Evolutionary conservation across 1,140 invertebrate genomes (phyloP).

Genomic region (Anthonomus grandis): DNA sequence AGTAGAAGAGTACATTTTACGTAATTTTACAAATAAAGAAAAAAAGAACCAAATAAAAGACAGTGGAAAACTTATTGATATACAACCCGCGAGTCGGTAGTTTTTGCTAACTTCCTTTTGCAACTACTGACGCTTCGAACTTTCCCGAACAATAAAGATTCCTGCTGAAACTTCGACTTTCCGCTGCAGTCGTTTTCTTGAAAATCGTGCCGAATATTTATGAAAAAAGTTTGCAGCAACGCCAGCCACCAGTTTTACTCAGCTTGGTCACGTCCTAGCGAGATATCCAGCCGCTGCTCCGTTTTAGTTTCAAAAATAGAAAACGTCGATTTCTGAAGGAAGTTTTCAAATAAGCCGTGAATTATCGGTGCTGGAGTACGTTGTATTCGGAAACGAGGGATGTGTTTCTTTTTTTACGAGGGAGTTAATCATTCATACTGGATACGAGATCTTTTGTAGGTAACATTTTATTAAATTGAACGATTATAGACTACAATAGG

Average conservation of each 20-base stretch:
- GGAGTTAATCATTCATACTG: too few relatives aligned
- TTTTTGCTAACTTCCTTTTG: slow-evolving; percentile 19
- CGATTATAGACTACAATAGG: too few relatives aligned
- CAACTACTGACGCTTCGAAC: slow-evolving; percentile 16
- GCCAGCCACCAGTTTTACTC: slow-evolving; percentile 26
- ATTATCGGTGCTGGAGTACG: slow-evolving; percentile 15
- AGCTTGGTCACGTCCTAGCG: slow-evolving; percentile 28
- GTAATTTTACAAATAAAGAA: too few relatives aligned
- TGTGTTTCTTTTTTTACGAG: too few relatives aligned
- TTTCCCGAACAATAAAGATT: slow-evolving; percentile 29
- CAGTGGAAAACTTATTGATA: slow-evolving; percentile 31
- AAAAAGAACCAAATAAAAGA: too few relatives aligned
- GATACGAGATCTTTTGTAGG: too few relatives aligned
- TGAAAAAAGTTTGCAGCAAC: slow-evolving; percentile 26
- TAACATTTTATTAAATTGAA: too few relatives aligned
- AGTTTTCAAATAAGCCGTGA: slow-evolving; percentile 29
- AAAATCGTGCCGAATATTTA: slow-evolving; percentile 31
- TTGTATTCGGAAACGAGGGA: too few relatives aligned
- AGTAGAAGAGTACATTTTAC: too few relatives aligned
- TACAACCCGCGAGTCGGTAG: slow-evolving; percentile 22
- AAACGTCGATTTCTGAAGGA: slow-evolving; percentile 27
- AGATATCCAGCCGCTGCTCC: slow-evolving; percentile 27
- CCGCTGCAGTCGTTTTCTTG: slow-evolving; percentile 27
- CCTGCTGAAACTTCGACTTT: slow-evolving; percentile 27
- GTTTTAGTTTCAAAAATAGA: slow-evolving; percentile 29